Evolutionary conservation across 2,113 vertebrate species (phyloP), one percentile per base, ranked within the genome.

Genomic region (Ptilonorhynchus violaceus): DNA sequence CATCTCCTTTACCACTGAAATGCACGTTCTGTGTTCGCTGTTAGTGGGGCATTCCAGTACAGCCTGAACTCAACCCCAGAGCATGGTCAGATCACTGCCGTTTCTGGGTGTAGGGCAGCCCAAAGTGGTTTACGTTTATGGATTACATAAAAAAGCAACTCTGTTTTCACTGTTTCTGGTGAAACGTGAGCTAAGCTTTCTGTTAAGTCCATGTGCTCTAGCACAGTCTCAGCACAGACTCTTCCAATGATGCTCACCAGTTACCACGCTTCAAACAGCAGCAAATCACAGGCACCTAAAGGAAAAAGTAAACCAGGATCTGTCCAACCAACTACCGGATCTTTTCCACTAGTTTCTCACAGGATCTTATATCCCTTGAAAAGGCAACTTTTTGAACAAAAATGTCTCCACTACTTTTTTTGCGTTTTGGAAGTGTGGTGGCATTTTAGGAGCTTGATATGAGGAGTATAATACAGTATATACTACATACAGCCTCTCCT

Each of bases 401-500:
- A 13, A 42, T 28, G 58, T 69, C 28, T 28, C 30, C 22, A 2
- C 23, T 55, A 7, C 27, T 63, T 89, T 42, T 58, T 25, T 66
- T 31, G 15, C 67, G 50, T 30, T 77, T 79, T 76, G 56, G 24
- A 44, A 37, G 59, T 1, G 30, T 17, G 22, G 42, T 8, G 21
- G 20, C 8, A 14, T 49, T 33, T 37, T 6, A 80, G 66, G 72
- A 67, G 21, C 8, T 67, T 69, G 41, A 6, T 8, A 20, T 58
- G 30, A 58, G 47, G n/a, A 39, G 59, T 6, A 12, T 2, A 68
- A 60, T 8, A 52, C 56, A n/a, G n/a, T n/a, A n/a, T n/a, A n/a
- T n/a, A 24, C 8, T 6, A 1, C 13, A 2, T 1, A 3, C 52
- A 41, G 58, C 37, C n/a, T 59, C 24, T 33, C 25, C 52, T 30